Evolutionary conservation across 2,888 invertebrate genomes (phyloP), one percentile per base, ranked within the genome.

Genomic region (Lucinisca nassula): DNA sequence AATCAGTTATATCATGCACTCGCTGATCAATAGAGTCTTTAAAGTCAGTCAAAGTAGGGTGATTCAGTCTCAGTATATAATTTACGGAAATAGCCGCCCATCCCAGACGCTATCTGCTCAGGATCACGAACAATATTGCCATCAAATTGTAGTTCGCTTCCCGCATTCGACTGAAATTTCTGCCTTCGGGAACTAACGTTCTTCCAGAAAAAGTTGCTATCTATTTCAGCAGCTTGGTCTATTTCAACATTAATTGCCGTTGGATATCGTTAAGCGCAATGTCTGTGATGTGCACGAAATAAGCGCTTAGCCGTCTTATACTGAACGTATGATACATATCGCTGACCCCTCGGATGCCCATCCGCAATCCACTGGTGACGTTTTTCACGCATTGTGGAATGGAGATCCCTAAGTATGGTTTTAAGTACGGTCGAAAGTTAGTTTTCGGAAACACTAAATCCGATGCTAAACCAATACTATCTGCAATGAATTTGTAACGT

Each of bases 401-500:
- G 37, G 8, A 73, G 21, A 8, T 1, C 37, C 4, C 74, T 76
- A 76, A 76, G 27, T 76, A 82, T 10, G 82, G 82, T 35, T 82
- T 82, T 21, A 82, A 45, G 61, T 27, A 77, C 14, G n/a, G 45
- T 24, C 14, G 24, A 49, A 49, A 82, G 21, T 32, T 8, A 55
- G 72, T 80, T 38, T 21, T 51, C 8, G 80, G 74, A n/a, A 80
- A 74, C 10, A 55, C 55, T 17, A 12, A 38, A 8, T 35, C 30
- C 8, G 58, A 55, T 49, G 17, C 21, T 2, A 17, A n/a, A 32
- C 1, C n/a, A 30, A 79, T 70, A 32, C 58, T 79, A 2, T 45
- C 32, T 14, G 70, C 70, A 45, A 79, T 49, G n/a, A 35, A 30
- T 45, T 79, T 40, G 24, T 79, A 21, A 35, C 79, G 70, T 70